Base-by-base conservation (phyloP, 2,797 vertebrate species). In the Acanthurus leucopareius region DNA sequence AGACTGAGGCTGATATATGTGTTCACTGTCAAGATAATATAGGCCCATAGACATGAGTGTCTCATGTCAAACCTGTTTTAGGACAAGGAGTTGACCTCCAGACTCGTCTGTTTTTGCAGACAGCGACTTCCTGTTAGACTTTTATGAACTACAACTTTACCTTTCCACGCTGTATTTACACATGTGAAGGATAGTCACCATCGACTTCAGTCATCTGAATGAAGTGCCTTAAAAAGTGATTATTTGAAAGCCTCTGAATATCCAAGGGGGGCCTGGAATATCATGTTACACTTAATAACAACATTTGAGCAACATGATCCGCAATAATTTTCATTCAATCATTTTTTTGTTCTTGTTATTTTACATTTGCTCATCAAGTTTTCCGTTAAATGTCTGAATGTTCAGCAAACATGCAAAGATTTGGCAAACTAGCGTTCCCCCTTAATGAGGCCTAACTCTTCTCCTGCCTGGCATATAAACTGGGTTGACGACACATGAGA, bases 81-180 rank as follows among this genome's bases (percentile, higher is more conserved):
- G 17, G 57, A 53, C 20, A 22, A 57, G 20, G 5, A 59, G 11
- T 40, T n/a, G 3, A 32, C 20, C 54, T 59, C 32, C 61, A 68
- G 76, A 66, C 72, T 22, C 1, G 73, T 76, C 68, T 77, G 40
- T 28, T 53, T 80, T 81, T 82, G 62, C 78, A 86, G 81, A 82
- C 77, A 68, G 80, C 1, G 45, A 77, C 70, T 62, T 86, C 77
- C 73, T 77, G 54, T 28, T 62, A 25, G 15, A 60, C 65, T 76
- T 61, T 69, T 44, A 88, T 69, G 73, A 78, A 66, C 49, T 6
- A 70, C 83, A 79, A 89, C 82, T 75, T 86, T 80, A 90, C 13
- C 25, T n/a, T 64, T 71, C 68, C 60, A 51, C 60, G 44, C 47
- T 28, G 59, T 61, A 54, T 16, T 2, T 78, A 64, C 77, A 81